A percentile compares a stretch with the other conserved stretches of the same genome.
These are phyloP conservation scores for Troides helena DNA, from an alignment of 2,888 invertebrate species.

Conservation along the genomic window DNA sequence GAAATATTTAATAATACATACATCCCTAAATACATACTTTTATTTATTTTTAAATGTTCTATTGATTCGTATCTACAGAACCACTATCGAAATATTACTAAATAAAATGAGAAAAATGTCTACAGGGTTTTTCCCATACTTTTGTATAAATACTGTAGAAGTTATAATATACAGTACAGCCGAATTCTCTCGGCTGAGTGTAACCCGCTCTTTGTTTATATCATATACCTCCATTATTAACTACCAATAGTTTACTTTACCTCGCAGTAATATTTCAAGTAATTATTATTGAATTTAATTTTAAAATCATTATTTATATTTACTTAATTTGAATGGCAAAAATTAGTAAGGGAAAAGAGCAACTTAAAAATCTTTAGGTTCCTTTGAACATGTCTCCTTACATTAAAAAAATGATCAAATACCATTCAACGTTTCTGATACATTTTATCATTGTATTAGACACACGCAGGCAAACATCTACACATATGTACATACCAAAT, in stretches of 20 bases:
- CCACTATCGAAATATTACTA: not conserved
- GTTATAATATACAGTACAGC: not conserved
- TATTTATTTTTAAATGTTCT: not conserved
- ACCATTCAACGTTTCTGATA: not conserved
- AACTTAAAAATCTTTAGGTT: too few species aligned
- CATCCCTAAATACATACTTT: not conserved
- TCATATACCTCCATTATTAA: not conserved
- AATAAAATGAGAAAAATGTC: not conserved
- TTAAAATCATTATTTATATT: not conserved
- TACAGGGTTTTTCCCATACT: slow-evolving; percentile 16
- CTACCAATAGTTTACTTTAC: not conserved
- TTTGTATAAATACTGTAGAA: slow-evolving; percentile 13
- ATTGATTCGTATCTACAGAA: not conserved
- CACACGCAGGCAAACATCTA: not conserved
- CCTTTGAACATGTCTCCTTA: too few species aligned
- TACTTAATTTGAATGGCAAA: not conserved
- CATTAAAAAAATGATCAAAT: not conserved
- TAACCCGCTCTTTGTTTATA: not conserved
- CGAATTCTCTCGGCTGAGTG: slow-evolving; percentile 17
- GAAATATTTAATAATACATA: too few species aligned
- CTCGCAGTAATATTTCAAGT: not conserved
- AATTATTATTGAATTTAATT: not conserved
- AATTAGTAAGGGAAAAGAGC: not conserved
- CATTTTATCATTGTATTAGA: not conserved
- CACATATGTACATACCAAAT: not conserved